phyloP scores from a whole-genome alignment of 2,113 vertebrate species.

The Mesocricetus auratus region DNA sequence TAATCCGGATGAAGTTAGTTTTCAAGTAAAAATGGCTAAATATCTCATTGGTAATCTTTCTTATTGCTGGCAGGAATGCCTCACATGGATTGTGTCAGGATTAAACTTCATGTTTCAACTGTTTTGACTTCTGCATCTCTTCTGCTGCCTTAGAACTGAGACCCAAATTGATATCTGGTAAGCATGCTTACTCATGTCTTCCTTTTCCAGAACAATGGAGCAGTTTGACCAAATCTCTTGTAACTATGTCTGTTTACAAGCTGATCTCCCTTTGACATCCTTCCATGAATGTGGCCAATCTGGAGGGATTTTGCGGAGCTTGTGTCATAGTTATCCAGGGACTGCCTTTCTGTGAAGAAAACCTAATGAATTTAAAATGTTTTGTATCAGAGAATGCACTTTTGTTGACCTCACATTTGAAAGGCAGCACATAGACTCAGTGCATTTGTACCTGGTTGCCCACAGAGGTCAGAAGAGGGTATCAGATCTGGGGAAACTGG shows the following conservation, averaged over 20 bases:
- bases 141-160: not conserved
- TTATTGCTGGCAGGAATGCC: not conserved
- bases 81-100: not conserved
- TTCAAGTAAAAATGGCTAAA: not conserved
- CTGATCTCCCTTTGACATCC: not conserved
- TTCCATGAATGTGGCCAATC: not conserved
- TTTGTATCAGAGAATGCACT: not conserved
- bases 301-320: not conserved
- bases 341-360: not conserved
- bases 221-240: not conserved
- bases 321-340: not conserved
- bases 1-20: not conserved
- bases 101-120: not conserved
- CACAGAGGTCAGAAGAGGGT: not conserved
- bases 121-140: not conserved
- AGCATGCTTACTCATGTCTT: not conserved
- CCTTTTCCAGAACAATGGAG: not conserved
- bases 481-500: not conserved
- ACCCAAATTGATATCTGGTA: not conserved
- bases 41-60: not conserved
- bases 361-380: not conserved
- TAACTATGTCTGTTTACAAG: not conserved
- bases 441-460: not conserved
- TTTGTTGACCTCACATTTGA: conserved; percentile 17
- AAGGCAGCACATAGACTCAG: not conserved